Percentiles rank a stretch among this genome's conserved stretches.
Evolutionary conservation across 2,113 vertebrate species (phyloP).

Genomic region (Garra rufa): DNA sequence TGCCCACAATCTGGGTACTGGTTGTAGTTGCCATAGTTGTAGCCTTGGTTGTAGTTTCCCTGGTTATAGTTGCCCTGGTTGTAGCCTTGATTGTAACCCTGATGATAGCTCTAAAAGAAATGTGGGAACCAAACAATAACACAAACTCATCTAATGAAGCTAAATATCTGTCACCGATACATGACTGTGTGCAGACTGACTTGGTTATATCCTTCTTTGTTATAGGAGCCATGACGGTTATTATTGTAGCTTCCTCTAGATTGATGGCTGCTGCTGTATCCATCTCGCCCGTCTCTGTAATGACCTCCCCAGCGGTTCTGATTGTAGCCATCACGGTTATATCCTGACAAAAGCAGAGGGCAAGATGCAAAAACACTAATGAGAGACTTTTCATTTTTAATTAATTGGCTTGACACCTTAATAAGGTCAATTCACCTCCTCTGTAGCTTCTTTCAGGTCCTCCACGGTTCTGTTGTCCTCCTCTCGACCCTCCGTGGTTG

Average conservation of each 20-base stretch:
- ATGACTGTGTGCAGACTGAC: conserved; percentile 47
- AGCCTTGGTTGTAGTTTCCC: conserved; percentile 78
- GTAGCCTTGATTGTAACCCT: conserved; percentile 74
- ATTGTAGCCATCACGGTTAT: conserved; percentile 80
- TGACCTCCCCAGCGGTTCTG: conserved; percentile 85
- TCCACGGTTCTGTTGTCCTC: conserved; percentile 76
- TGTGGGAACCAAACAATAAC: background rate
- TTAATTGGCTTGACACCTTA: background rate
- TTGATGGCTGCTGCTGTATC: conserved; percentile 80
- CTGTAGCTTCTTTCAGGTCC: conserved; percentile 68
- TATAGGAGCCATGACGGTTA: conserved; percentile 70
- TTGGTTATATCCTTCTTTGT: conserved; percentile 61
- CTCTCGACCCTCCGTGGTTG: conserved; percentile 74
- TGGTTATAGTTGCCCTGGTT: conserved; percentile 72
- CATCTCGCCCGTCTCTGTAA: conserved; percentile 78
- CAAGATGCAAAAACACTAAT: background rate
- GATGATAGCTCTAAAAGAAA: conserved; percentile 53
- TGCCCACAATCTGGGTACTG: conserved; percentile 83
- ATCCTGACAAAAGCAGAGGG: conserved; percentile 69
- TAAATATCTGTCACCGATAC: conserved; percentile 66
- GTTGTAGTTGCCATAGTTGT: conserved; percentile 76
- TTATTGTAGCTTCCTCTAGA: conserved; percentile 72
- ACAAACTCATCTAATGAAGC: background rate
- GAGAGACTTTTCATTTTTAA: background rate
- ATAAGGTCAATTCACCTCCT: conserved; percentile 36